Evolutionary conservation across 2,113 vertebrate species (phyloP), one percentile per base, ranked within the genome.

Genomic region (Campylomormyrus tamandua): DNA sequence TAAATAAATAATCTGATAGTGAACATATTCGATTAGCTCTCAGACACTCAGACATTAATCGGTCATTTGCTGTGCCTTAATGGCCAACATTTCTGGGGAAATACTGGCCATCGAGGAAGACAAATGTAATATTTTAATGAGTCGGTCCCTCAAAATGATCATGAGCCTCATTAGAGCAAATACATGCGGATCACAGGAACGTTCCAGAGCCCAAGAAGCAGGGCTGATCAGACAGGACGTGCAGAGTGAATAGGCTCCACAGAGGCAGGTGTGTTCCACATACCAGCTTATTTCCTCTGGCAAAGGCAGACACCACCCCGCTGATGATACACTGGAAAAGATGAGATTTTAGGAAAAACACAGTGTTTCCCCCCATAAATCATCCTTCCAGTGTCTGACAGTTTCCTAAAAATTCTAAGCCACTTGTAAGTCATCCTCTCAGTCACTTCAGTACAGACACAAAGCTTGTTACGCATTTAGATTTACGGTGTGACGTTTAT

Each of bases 261-360:
- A 19, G 11, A 77, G 9, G 70, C 70, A 77, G 85, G 46, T 52
- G 53, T 17, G 11, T 11, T 35, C 35, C 77, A 84, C 89, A 46
- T 35, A 83, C 80, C 89, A 24, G 52, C 42, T 56, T 84, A 17
- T 15, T 46, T 56, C 77, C 80, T 42, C 42, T 62, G 50, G 52
- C 77, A 62, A 83, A 84, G 42, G 56, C 52, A 88, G 89, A 89
- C 24, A 85, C 24, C 52, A 45, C 3, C 13, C 89, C 89, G 5
- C 49, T 89, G 52, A 80, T 35, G 35, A 85, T 84, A 42, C 77
- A 89, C 89, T 89, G 89, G 42, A 89, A 62, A 89, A 58, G 10
- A 89, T 11, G 53, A 85, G 35, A 56, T 27, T n/a, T 31, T 13
- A 70, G 62, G 62, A 70, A 70, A 70, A 70, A 70, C 62, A 31